A percentile compares a stretch with the other conserved stretches of the same genome.
Conservation (phyloP, 2,797 vertebrate genomes). For the Melanotaenia pygmaea region DNA sequence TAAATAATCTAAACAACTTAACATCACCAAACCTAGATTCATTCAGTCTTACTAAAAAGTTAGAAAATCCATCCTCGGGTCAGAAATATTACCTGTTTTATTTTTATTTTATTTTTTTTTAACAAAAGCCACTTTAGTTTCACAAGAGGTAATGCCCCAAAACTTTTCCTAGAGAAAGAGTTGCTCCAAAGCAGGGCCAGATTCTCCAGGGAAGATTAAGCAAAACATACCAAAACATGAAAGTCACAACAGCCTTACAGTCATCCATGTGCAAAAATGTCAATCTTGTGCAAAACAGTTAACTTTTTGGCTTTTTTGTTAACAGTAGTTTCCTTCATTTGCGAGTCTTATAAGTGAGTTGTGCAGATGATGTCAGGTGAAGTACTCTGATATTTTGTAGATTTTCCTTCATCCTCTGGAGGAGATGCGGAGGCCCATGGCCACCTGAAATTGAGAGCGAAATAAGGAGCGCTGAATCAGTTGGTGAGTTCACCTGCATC, state of each 20-base stretch:
- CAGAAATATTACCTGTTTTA: neutral
- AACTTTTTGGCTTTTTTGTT: neutral
- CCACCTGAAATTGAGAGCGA: conserved; percentile 39
- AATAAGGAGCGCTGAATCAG: conserved; percentile 8
- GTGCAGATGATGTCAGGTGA: conserved; percentile 44
- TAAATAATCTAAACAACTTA: neutral
- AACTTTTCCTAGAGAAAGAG: neutral
- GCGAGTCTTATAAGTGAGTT: conserved; percentile 29
- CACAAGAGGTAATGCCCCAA: neutral
- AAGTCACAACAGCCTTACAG: neutral
- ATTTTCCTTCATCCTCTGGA: conserved; percentile 39
- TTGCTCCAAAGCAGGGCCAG: neutral
- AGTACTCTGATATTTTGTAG: conserved; percentile 10
- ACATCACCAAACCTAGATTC: neutral
- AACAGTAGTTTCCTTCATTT: neutral
- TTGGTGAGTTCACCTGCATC: neutral
- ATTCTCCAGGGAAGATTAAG: neutral
- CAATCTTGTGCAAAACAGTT: neutral
- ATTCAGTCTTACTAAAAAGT: neutral
- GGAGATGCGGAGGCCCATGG: conserved; percentile 19
- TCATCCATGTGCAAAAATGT: neutral
- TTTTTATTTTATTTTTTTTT: neutral
- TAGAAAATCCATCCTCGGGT: neutral
- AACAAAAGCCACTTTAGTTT: neutral
- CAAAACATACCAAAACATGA: neutral